Evolutionary conservation across 2,888 invertebrate species (phyloP).

Genomic region (Meganola albula): DNA sequence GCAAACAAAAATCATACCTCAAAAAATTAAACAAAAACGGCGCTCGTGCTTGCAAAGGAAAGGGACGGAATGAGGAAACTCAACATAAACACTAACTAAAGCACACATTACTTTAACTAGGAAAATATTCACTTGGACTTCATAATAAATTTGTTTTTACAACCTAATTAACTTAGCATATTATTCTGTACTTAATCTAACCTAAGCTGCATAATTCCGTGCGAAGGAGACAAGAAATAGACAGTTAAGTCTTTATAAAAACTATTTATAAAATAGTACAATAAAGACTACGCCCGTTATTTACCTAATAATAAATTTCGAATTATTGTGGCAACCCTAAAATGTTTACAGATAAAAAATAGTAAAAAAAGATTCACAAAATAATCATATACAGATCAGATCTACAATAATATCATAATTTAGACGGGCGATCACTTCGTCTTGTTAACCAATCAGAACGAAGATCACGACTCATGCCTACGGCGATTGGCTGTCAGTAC

Average conservation of each 20-base stretch:
- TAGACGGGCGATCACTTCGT: conserved; percentile 48
- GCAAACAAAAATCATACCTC: conserved; percentile 58
- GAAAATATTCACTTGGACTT: conserved; percentile 34
- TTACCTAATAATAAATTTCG: conserved; percentile 9
- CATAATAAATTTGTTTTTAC: conserved; percentile 52
- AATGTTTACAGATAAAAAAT: too few relatives aligned
- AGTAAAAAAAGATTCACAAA: conserved; percentile 34
- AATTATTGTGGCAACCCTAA: conserved; percentile 8
- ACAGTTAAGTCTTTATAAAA: conserved; percentile 50
- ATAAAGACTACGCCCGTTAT: conserved; percentile 52
- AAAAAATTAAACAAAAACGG: conserved; percentile 49
- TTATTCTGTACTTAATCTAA: conserved; percentile 61
- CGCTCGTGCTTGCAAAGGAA: conserved; percentile 59
- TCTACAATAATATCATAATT: conserved; percentile 28
- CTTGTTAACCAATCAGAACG: conserved; percentile 41
- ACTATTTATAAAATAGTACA: conserved; percentile 71
- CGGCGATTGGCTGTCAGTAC: conserved; percentile 41
- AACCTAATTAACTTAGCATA: conserved; percentile 51
- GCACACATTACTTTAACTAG: conserved; percentile 48
- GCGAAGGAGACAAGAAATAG: conserved; percentile 30
- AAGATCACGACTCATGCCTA: conserved; percentile 32
- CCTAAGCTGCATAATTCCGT: conserved; percentile 44
- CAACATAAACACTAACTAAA: conserved; percentile 38
- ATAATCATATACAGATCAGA: conserved; percentile 26
- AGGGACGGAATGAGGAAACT: conserved; percentile 57